phyloP scores from a whole-genome alignment of 2,113 vertebrate species.

The Pongo abelii region DNA sequence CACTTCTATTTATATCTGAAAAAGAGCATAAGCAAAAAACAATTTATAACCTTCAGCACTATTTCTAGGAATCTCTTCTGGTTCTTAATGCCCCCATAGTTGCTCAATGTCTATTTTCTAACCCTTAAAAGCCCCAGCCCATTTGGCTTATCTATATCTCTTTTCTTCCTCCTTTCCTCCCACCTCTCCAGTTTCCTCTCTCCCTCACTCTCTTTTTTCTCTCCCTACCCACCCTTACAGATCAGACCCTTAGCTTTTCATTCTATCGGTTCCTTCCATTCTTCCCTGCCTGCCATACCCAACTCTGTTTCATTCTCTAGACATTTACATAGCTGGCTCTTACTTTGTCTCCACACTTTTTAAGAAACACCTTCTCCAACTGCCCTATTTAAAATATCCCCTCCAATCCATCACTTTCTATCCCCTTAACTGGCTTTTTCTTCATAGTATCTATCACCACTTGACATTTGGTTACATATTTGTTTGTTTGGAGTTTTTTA shows the following conservation, averaged over 20 bases:
- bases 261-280: neutral
- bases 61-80: neutral
- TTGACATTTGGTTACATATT: neutral
- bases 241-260: neutral
- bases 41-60: neutral
- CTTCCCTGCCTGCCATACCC: neutral
- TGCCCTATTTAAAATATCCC: neutral
- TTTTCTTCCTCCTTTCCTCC: neutral
- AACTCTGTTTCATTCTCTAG: neutral
- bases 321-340: neutral
- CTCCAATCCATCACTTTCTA: neutral
- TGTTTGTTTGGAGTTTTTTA: neutral
- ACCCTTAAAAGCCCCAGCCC: neutral
- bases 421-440: neutral
- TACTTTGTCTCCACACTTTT: neutral
- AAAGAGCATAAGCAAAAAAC: slow-evolving; percentile 3
- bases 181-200: neutral
- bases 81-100: neutral
- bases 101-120: neutral
- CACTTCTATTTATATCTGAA: slow-evolving; percentile 9
- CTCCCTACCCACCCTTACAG: neutral
- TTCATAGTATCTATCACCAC: neutral
- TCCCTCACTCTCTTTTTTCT: neutral
- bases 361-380: neutral
- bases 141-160: neutral